These are phyloP conservation scores for Agrochola lota DNA, from an alignment of 2,888 invertebrate genomes.

Conservation along the genomic window DNA sequence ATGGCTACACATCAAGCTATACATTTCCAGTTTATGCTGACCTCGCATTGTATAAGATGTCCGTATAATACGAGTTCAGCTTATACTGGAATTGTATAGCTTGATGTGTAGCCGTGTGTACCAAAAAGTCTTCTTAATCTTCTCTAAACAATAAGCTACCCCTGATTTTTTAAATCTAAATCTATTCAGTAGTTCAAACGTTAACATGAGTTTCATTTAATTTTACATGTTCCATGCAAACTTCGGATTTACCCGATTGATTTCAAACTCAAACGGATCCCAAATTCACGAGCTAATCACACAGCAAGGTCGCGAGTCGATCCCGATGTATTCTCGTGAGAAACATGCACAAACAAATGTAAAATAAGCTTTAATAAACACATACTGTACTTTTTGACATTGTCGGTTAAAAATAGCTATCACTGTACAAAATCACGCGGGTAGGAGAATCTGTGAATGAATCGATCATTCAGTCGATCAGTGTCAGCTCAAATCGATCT, in stretches of 20 bases:
- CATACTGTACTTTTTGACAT: conserved; percentile 34
- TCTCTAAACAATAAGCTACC: not conserved
- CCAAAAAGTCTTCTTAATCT: not conserved
- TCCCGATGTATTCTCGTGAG: conserved; percentile 14
- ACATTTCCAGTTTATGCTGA: too few relatives aligned
- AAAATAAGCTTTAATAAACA: conserved; percentile 12
- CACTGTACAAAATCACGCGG: not conserved
- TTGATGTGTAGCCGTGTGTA: too few relatives aligned
- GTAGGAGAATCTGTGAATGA: not conserved
- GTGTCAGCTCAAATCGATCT: not conserved
- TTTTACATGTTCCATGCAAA: not conserved
- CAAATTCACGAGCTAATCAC: not conserved
- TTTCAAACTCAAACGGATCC: not conserved
- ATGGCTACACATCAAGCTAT: too few relatives aligned
- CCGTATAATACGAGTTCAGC: too few relatives aligned
- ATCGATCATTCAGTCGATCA: conserved; percentile 12
- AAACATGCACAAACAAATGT: conserved; percentile 8
- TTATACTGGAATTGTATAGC: too few relatives aligned
- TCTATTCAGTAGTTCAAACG: not conserved
- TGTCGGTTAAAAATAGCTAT: conserved; percentile 35
- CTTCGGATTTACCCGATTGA: not conserved
- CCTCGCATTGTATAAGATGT: too few relatives aligned
- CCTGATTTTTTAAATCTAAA: not conserved
- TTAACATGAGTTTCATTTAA: not conserved
- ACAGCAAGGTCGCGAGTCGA: conserved; percentile 2